Evolutionary conservation across 1,140 invertebrate species (phyloP).

Genomic region (Vollenhovia emeryi): DNA sequence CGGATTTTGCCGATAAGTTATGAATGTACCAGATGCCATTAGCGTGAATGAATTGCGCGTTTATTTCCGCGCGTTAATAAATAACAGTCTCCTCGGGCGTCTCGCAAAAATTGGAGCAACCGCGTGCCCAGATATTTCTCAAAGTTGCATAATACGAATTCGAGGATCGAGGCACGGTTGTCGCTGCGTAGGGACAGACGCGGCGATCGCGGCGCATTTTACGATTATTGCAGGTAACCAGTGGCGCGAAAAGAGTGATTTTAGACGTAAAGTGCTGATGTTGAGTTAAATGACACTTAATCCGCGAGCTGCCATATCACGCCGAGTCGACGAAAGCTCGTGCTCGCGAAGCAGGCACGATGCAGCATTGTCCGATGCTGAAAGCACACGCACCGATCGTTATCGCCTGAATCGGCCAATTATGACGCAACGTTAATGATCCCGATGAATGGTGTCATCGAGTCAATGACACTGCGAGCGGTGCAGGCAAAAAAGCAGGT

Average conservation of each 20-base stretch:
- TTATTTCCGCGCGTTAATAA: slow-evolving; percentile 71
- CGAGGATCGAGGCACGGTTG: slow-evolving; percentile 19
- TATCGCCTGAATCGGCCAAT: slow-evolving; percentile 55
- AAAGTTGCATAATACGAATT: slow-evolving; percentile 23
- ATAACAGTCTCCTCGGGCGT: slow-evolving; percentile 61
- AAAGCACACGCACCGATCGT: slow-evolving; percentile 53
- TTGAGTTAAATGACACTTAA: too few relatives aligned
- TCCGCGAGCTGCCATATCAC: background rate
- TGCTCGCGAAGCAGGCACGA: background rate
- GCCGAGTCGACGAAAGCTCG: slow-evolving; percentile 13
- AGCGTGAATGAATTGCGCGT: slow-evolving; percentile 66
- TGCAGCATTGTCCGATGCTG: slow-evolving; percentile 44
- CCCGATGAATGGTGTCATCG: slow-evolving; percentile 66
- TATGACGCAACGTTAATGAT: slow-evolving; percentile 69
- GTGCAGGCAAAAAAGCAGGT: slow-evolving; percentile 64
- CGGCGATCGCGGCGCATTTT: background rate
- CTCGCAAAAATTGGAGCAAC: slow-evolving; percentile 61
- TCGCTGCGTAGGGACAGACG: background rate
- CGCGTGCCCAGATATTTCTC: slow-evolving; percentile 21
- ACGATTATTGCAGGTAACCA: background rate
- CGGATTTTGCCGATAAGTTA: slow-evolving; percentile 69
- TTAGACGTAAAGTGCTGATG: background rate
- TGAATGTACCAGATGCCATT: slow-evolving; percentile 64
- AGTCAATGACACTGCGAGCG: slow-evolving; percentile 64
- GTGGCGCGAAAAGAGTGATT: background rate